Conservation (phyloP, 2,888 invertebrate genomes). For the Elmis aenea region DNA sequence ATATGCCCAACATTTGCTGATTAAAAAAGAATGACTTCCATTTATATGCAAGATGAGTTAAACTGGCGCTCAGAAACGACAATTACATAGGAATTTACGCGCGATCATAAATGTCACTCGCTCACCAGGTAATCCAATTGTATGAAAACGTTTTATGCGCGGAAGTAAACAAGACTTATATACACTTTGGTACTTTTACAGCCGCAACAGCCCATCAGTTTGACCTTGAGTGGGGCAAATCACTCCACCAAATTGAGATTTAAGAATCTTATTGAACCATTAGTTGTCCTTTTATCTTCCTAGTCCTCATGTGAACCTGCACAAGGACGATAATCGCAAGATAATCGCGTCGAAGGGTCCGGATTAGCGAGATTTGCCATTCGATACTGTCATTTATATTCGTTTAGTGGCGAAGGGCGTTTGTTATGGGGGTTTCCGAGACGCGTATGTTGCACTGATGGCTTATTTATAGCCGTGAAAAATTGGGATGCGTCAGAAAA, state of each 20-base stretch:
- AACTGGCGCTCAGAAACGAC: too few relatives aligned
- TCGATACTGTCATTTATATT: conserved; percentile 46
- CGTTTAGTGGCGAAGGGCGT: conserved; percentile 33
- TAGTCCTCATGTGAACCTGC: conserved; percentile 26
- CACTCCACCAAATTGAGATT: conserved; percentile 43
- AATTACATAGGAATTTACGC: too few relatives aligned
- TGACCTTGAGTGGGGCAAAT: too few relatives aligned
- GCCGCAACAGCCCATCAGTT: too few relatives aligned
- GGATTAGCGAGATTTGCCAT: conserved; percentile 45
- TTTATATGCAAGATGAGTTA: too few relatives aligned
- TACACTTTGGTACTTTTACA: too few relatives aligned
- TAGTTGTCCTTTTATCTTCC: conserved; percentile 26
- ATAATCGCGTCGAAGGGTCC: conserved; percentile 38
- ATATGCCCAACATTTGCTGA: too few relatives aligned
- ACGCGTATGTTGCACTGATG: conserved; percentile 30
- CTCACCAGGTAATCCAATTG: too few relatives aligned
- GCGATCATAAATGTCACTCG: too few relatives aligned
- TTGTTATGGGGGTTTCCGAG: conserved; percentile 26
- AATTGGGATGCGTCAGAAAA: conserved; percentile 37
- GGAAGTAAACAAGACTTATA: too few relatives aligned
- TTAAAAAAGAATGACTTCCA: too few relatives aligned
- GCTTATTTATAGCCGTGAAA: conserved; percentile 40
- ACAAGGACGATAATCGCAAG: conserved; percentile 41
- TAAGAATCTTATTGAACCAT: conserved; percentile 42
- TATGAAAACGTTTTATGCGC: too few relatives aligned